Evolutionary conservation across 2,888 invertebrate species (phyloP), one percentile per base, ranked within the genome.

Genomic region (Cheilosia vernalis): DNA sequence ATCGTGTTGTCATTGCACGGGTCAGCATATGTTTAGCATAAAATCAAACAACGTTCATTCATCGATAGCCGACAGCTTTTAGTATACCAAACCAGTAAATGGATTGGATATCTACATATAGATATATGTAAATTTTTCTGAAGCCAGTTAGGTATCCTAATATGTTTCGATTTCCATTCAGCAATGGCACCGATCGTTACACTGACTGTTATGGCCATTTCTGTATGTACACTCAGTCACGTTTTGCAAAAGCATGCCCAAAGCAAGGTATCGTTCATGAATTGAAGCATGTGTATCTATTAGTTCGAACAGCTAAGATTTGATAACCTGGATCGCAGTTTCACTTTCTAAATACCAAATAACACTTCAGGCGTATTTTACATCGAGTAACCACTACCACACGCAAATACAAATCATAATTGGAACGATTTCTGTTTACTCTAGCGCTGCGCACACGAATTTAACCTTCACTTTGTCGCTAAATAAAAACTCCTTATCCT

Each of bases 321-420:
- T 24, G 4, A 51, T 17, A 61, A 7, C 27, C 13, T 60, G 30
- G n/a, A 61, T 17, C 53, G 21, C 40, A 5, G 15, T 67, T 55
- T 53, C 42, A 66, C 53, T 67, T 67, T 67, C 55, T 17, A 61
- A 61, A 53, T 13, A n/a, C 19, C 33, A n/a, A 10, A 5, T 47
- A 17, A 17, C 19, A 13, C 27, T 44, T 4, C 47, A n/a, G 7
- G 30, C 10, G 49, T 9, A 19, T 9, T 10, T n/a, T 5, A 5
- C 27, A 5, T 27, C 10, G 27, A 17, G 9, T 19, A 9, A 6
- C 30, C 17, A 30, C 33, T 33, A 13, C 17, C 17, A 58, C 58
- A 17, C 30, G 30, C 21, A 9, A 53, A 53, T n/a, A 15, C 17
- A 21, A 66, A n/a, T n/a, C 37, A 13, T 13, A 66, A 42, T n/a